Conservation (phyloP, 2,113 vertebrate genomes). For the Larimichthys crocea region DNA sequence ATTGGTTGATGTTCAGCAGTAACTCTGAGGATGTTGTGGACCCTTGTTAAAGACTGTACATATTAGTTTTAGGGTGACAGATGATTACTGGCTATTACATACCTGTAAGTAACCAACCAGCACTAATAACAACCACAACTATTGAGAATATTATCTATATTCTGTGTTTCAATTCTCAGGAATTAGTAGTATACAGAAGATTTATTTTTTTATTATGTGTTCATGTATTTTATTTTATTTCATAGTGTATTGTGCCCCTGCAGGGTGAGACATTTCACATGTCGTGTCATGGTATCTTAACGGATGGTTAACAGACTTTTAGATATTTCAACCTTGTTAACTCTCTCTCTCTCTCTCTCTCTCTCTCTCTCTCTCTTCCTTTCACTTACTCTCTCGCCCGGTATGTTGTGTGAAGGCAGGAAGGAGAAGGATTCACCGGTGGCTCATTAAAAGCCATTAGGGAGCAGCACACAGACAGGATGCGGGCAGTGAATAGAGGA, state of each 20-base stretch:
- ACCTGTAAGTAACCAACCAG: not conserved
- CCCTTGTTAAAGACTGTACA: too few species aligned
- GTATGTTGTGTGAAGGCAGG: constrained; percentile 77
- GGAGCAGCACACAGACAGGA: constrained; percentile 82
- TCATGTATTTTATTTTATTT: not conserved
- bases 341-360: not conserved
- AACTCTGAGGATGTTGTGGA: too few species aligned
- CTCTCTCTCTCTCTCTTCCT: constrained; percentile 23
- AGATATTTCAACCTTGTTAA: constrained; percentile 1
- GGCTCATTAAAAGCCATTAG: constrained; percentile 85
- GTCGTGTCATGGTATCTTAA: not conserved
- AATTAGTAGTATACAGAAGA: not conserved
- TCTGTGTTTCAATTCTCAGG: not conserved
- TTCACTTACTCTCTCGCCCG: constrained; percentile 52
- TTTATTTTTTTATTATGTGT: not conserved
- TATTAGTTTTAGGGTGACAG: too few species aligned
- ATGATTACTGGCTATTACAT: too few species aligned
- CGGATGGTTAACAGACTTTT: not conserved
- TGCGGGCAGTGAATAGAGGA: constrained; percentile 86
- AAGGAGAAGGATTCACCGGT: constrained; percentile 74
- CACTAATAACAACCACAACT: not conserved
- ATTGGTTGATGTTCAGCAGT: too few species aligned
- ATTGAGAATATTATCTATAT: not conserved
- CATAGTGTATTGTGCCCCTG: not conserved
- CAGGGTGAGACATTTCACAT: constrained; percentile 9